Conservation (phyloP, 2,797 vertebrate species). For the Sebastes nivosus region DNA sequence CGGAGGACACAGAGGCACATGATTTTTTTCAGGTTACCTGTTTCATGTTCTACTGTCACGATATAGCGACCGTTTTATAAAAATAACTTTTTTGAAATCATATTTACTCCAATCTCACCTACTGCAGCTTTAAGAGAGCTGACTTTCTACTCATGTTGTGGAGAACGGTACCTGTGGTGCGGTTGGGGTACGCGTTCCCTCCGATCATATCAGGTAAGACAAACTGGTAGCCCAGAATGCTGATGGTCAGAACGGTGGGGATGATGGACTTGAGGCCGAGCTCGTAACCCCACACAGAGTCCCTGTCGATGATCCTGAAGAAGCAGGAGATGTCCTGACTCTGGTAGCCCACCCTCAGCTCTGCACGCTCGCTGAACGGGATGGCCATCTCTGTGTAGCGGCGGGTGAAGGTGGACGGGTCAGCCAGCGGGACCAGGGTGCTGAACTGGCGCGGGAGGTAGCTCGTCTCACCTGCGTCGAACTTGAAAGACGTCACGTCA, state of each 20-base stretch:
- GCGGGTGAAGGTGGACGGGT: conserved; percentile 91
- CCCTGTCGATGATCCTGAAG: conserved; percentile 92
- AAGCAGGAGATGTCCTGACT: conserved; percentile 98
- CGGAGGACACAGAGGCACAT: too few species aligned
- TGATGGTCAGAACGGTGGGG: conserved; percentile 88
- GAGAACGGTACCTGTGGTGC: conserved; percentile 64
- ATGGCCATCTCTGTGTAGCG: conserved; percentile 90
- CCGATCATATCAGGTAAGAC: conserved; percentile 90
- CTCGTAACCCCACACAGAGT: conserved; percentile 94
- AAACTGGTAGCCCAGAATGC: conserved; percentile 90
- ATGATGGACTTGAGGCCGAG: conserved; percentile 94
- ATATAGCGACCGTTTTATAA: too few species aligned
- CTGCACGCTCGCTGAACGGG: conserved; percentile 87
- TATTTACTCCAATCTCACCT: too few species aligned
- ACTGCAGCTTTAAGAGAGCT: background rate
- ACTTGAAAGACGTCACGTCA: conserved; percentile 90
- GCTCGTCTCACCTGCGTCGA: conserved; percentile 93
- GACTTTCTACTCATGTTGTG: background rate
- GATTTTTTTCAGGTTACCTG: too few species aligned
- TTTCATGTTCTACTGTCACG: too few species aligned
- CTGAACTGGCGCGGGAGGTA: conserved; percentile 92
- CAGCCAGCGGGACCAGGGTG: conserved; percentile 83
- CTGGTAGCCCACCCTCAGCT: conserved; percentile 89
- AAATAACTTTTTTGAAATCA: too few species aligned
- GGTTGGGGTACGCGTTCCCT: conserved; percentile 84